Conservation (phyloP, 1,140 invertebrate species). For the Aphis gossypii region DNA sequence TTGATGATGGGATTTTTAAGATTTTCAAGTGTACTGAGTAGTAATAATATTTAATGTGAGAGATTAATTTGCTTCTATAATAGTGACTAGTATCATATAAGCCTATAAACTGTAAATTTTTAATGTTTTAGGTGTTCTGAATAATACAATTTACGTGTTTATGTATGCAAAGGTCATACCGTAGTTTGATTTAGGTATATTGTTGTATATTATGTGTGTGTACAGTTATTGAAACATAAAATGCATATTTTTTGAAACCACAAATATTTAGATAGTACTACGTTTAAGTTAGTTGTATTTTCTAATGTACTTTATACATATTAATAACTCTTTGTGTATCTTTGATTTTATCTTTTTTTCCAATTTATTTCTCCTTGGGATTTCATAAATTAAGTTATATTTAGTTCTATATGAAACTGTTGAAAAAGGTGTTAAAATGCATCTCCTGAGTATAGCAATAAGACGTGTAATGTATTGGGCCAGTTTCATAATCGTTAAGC, state of each 20-base stretch:
- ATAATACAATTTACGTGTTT: neutral
- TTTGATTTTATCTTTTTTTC: neutral
- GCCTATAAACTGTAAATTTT: neutral
- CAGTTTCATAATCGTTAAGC: neutral
- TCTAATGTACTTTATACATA: too few relatives aligned
- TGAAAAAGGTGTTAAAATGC: neutral
- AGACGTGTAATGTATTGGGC: neutral
- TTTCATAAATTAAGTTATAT: neutral
- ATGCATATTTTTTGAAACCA: neutral
- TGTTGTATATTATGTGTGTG: neutral
- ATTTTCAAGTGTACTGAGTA: neutral
- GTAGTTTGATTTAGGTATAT: neutral
- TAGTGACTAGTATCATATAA: neutral
- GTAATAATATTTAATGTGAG: neutral
- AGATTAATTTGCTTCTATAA: neutral
- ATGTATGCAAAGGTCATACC: neutral
- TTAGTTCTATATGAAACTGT: neutral
- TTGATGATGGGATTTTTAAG: neutral
- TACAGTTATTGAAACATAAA: neutral
- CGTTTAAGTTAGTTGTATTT: neutral
- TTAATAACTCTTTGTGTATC: neutral
- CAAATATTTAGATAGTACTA: neutral
- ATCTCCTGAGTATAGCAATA: neutral
- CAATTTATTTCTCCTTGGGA: neutral
- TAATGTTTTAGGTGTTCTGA: neutral